Evolutionary conservation across 2,797 vertebrate genomes (phyloP), one percentile per base, ranked within the genome.

Genomic region (Gobionotothen gibberifrons): DNA sequence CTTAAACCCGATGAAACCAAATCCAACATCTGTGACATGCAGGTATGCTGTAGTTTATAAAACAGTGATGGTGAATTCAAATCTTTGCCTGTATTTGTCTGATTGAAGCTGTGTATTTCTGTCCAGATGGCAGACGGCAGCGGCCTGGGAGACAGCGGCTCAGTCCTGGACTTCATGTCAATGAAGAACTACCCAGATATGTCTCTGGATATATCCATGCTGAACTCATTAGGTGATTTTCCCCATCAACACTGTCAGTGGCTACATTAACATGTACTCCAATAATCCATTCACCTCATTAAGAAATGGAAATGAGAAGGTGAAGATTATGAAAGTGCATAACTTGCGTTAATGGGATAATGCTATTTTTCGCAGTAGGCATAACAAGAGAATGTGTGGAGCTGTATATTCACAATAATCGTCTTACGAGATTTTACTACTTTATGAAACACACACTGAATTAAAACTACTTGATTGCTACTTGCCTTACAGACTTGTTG

Each of bases 161-260:
- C 96, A 3, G 96, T 97, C 42, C 90, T 98, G 89, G 98, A 99
- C 79, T 98, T 98, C 80, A 95, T 98, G 87, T 95, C 96, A 1
- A 93, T 97, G 92, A 99, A 98, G 90, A 92, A 89, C 0, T 99
- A 98, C 79, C 95, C 97, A 0, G 97, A 99, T 54, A 96, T 98
- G 74, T 98, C 98, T 67, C 92, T 99, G 29, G 97, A 99, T 78
- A 96, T 98, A 81, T 96, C 97, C 52, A 93, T 98, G 96, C 93
- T 99, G 32, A 96, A 96, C 89, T 96, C 96, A 0, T 92, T 98
- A 82, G 97, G 98, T 98, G 88, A 92, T 91, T 73, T 9, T 72
- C 13, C 13, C 10, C n/a, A 16, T 68, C n/a, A 64, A 11, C 19
- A 14, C 17, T 21, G 7, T 46, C 0, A 42, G 3, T 66, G 3